These are phyloP conservation scores for Lepidotrigona ventralis DNA, from an alignment of 1,140 invertebrate species.

Conservation along the genomic window DNA sequence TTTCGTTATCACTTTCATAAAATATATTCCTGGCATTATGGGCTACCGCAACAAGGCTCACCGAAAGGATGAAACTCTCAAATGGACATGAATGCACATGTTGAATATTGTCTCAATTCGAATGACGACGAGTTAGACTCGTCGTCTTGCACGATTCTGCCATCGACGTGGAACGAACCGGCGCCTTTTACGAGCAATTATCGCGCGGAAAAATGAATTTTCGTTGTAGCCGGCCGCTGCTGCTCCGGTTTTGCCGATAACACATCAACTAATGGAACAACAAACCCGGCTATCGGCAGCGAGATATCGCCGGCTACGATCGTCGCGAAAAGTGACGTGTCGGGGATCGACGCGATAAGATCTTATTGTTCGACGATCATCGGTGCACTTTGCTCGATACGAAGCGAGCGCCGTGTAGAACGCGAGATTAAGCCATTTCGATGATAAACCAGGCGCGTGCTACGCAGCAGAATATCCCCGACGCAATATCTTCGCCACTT, in stretches of 20 bases:
- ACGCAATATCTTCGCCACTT: neutral
- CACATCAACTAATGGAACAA: slow-evolving; percentile 16
- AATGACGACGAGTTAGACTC: too few species aligned
- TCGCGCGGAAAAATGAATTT: slow-evolving; percentile 12
- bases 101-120: too few species aligned
- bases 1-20: too few species aligned
- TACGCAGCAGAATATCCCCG: neutral
- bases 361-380: slow-evolving; percentile 36
- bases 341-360: slow-evolving; percentile 19
- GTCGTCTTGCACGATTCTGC: neutral
- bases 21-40: too few species aligned
- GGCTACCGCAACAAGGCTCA: too few species aligned
- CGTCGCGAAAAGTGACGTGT: slow-evolving; percentile 36
- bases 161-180: neutral
- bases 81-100: too few species aligned
- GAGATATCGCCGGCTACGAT: slow-evolving; percentile 33
- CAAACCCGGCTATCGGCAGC: slow-evolving; percentile 10
- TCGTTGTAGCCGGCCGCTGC: neutral
- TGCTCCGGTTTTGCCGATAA: neutral
- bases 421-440: slow-evolving; percentile 24
- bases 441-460: neutral
- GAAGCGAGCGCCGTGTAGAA: neutral
- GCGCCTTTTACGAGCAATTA: neutral
- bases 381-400: slow-evolving; percentile 31
- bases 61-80: too few species aligned